Conservation (phyloP, 2,888 invertebrate genomes). For the Chymomyza amoena region DNA sequence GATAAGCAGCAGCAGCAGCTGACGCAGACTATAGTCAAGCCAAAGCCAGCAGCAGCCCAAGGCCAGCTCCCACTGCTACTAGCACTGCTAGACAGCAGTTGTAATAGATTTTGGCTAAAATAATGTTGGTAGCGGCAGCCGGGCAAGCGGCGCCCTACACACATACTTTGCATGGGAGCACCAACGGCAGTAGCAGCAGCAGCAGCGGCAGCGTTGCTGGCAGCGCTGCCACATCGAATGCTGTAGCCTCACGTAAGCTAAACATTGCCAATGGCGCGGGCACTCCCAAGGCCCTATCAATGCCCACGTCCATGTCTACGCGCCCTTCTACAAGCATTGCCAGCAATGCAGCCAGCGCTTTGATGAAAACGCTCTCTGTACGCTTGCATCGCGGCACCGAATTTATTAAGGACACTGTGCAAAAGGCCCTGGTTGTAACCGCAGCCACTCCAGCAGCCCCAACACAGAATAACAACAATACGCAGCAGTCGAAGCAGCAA, state of each 20-base stretch:
- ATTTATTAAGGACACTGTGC: conserved; percentile 75
- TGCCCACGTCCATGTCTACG: conserved; percentile 21
- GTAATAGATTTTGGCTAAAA: conserved; percentile 21
- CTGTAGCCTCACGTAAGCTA: neutral
- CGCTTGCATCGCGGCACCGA: conserved; percentile 76
- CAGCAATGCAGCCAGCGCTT: conserved; percentile 54
- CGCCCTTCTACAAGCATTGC: conserved; percentile 18
- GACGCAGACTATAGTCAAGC: conserved; percentile 29
- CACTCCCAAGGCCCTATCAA: conserved; percentile 30
- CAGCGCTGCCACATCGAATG: conserved; percentile 22
- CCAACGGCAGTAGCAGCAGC: conserved; percentile 20
- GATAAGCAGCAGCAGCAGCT: conserved; percentile 38
- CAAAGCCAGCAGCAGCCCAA: conserved; percentile 20
- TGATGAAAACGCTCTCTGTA: conserved; percentile 74
- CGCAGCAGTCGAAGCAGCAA: neutral
- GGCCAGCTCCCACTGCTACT: neutral
- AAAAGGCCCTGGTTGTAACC: conserved; percentile 77
- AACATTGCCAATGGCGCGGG: conserved; percentile 63
- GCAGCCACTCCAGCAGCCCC: conserved; percentile 20
- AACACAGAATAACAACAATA: neutral
- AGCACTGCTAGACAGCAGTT: neutral
- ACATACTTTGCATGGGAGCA: conserved; percentile 39
- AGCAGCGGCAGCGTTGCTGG: conserved; percentile 14
- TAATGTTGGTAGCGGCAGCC: conserved; percentile 61
- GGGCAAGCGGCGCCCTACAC: conserved; percentile 60